A percentile compares a stretch with the other conserved stretches of the same genome.
Evolutionary conservation across 2,888 invertebrate species (phyloP).

Genomic region (Cryptus viduatorius): DNA sequence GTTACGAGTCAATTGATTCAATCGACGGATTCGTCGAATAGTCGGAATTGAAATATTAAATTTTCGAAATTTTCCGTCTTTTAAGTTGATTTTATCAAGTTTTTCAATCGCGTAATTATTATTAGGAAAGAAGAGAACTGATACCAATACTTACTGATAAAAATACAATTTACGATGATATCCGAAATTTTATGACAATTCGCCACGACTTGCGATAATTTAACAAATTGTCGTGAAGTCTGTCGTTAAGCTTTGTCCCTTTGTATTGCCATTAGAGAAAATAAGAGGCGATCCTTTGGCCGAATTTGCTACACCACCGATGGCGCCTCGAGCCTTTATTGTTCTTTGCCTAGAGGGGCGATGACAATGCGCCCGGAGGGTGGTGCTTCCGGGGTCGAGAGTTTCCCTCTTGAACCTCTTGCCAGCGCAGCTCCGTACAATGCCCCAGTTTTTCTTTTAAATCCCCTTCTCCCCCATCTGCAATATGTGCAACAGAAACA

Average conservation of each 20-base stretch:
- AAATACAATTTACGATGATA: too few species aligned
- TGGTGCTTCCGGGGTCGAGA: conserved; percentile 63
- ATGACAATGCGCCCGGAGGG: conserved; percentile 53
- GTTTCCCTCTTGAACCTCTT: conserved; percentile 64
- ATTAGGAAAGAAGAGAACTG: too few species aligned
- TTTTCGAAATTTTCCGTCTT: too few species aligned
- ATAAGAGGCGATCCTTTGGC: not conserved
- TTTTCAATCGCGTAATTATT: too few species aligned
- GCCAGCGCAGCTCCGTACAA: conserved; percentile 44
- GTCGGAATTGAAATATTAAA: too few species aligned
- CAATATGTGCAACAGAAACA: conserved; percentile 35
- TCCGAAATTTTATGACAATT: too few species aligned
- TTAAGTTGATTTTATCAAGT: too few species aligned
- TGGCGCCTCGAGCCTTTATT: conserved; percentile 22
- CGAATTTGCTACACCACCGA: conserved; percentile 25
- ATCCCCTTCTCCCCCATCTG: not conserved
- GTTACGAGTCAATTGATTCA: too few species aligned
- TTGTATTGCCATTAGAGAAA: conserved; percentile 5
- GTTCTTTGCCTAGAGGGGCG: conserved; percentile 10
- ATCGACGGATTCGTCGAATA: too few species aligned
- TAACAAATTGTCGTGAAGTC: not conserved
- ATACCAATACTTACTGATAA: too few species aligned
- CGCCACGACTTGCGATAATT: too few species aligned
- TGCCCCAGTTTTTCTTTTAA: conserved; percentile 49
- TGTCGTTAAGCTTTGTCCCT: conserved; percentile 9